These are phyloP conservation scores for Netelia melanura DNA, from an alignment of 2,888 invertebrate species.

Conservation along the genomic window DNA sequence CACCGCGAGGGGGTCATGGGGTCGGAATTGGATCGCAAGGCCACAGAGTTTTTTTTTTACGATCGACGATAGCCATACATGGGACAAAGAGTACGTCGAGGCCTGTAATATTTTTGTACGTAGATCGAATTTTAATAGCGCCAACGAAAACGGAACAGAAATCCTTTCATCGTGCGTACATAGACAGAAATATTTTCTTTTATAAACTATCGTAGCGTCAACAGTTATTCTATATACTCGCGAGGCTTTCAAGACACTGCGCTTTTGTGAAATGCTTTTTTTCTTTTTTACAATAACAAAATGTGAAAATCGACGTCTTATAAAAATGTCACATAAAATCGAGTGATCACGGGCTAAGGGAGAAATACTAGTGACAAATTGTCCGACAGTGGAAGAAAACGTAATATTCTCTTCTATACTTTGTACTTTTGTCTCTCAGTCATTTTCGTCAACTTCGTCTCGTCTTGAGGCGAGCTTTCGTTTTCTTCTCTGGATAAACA, in stretches of 20 bases:
- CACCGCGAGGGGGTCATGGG: constrained; percentile 56
- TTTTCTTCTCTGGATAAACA: background rate
- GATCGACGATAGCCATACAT: constrained; percentile 21
- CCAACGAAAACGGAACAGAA: background rate
- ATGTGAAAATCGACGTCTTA: constrained; percentile 8
- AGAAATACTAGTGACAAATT: constrained; percentile 21
- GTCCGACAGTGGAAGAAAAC: constrained; percentile 38
- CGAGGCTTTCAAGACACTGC: background rate
- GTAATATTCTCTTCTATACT: constrained; percentile 30
- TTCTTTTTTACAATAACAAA: background rate
- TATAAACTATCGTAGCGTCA: background rate
- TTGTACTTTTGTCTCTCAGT: constrained; percentile 57
- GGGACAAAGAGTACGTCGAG: background rate
- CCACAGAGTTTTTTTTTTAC: constrained; percentile 40
- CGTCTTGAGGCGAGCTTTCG: background rate
- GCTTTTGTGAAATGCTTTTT: background rate
- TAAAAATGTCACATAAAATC: background rate
- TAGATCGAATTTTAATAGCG: background rate
- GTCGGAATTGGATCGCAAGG: constrained; percentile 62
- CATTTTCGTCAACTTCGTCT: constrained; percentile 12
- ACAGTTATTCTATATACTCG: background rate
- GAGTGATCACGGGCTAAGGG: background rate
- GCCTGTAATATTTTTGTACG: background rate
- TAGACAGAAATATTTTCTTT: background rate
- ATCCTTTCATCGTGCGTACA: background rate